Evolutionary conservation across 2,888 invertebrate species (phyloP).

Genomic region (Mellilla xanthometata): DNA sequence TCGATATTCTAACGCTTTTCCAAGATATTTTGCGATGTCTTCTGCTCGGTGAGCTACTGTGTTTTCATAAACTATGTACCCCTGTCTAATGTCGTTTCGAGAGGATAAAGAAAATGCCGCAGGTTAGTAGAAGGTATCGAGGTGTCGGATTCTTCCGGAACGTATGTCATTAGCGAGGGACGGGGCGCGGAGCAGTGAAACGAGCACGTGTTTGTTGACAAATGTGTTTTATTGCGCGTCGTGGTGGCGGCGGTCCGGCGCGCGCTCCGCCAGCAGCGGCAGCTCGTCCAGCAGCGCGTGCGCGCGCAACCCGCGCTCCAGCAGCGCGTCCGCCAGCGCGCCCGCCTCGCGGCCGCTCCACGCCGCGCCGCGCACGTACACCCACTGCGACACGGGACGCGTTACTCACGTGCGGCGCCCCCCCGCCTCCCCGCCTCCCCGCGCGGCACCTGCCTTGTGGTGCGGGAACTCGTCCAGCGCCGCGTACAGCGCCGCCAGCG

Average conservation of each 20-base stretch:
- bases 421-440: not conserved
- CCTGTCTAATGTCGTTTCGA: too few relatives aligned
- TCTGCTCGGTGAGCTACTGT: too few relatives aligned
- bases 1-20: too few relatives aligned
- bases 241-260: slow-evolving; percentile 26
- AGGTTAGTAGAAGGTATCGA: too few relatives aligned
- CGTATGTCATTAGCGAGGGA: too few relatives aligned
- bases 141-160: too few relatives aligned
- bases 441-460: slow-evolving; percentile 36
- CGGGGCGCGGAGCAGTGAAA: not conserved
- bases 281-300: slow-evolving; percentile 91
- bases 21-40: too few relatives aligned
- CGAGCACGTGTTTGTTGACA: too few relatives aligned
- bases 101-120: too few relatives aligned
- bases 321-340: slow-evolving; percentile 88
- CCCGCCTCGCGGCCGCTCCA: slow-evolving; percentile 77
- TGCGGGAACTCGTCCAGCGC: slow-evolving; percentile 77
- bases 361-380: slow-evolving; percentile 57
- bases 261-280: slow-evolving; percentile 33
- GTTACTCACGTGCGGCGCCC: slow-evolving; percentile 40
- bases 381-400: slow-evolving; percentile 34
- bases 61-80: too few relatives aligned
- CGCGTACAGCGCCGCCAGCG: slow-evolving; percentile 44
- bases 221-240: too few relatives aligned
- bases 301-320: slow-evolving; percentile 88